Evolutionary conservation across 2,888 invertebrate species (phyloP), one percentile per base, ranked within the genome.

Genomic region (Ashinkailepas kermadecensis): DNA sequence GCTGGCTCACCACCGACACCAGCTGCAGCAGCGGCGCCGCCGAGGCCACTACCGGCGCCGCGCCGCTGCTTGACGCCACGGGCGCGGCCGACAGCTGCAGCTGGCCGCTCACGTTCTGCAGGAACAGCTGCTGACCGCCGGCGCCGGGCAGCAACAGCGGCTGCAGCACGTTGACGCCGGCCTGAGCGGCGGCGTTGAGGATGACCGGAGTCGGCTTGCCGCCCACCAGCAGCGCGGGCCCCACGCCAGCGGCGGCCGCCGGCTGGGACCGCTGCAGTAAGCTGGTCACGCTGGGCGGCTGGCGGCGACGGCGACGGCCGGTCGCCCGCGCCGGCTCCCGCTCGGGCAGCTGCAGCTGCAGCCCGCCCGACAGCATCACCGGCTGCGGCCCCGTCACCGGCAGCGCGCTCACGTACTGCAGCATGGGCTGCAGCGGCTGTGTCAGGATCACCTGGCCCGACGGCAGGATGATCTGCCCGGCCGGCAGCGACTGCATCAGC

Each of bases 91-190:
- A 90, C 86, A 82, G 89, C 89, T 58, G 83, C 70, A 2, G 90
- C 89, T 25, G 92, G 1, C 93, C 93, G 85, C 93, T 93, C 91
- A 57, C 57, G 54, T 11, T 57, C 57, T 78, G 78, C 9, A 94
- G 93, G 0, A 93, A 92, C 82, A 93, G 91, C 84, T 93, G 92
- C 0, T 93, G 92, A 0, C 93, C 92, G 67, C 83, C 83, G 65
- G 93, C 93, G 18, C 93, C 93, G 0, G 93, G 93, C 1, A 94
- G 91, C 82, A 94, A 93, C 81, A 93, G 87, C 1, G 93, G 93
- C 87, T 93, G 93, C 86, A 93, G 89, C 89, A 93, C 91, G 7
- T 92, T 92, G 4, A 91, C 56, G 62, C 54, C 82, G 59, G 18
- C 67, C 70, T 87, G 78, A 87, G 88, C 91, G 92, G 85, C 91